phyloP scores from a whole-genome alignment of 2,888 invertebrate species.

The Parnassius orleans region DNA sequence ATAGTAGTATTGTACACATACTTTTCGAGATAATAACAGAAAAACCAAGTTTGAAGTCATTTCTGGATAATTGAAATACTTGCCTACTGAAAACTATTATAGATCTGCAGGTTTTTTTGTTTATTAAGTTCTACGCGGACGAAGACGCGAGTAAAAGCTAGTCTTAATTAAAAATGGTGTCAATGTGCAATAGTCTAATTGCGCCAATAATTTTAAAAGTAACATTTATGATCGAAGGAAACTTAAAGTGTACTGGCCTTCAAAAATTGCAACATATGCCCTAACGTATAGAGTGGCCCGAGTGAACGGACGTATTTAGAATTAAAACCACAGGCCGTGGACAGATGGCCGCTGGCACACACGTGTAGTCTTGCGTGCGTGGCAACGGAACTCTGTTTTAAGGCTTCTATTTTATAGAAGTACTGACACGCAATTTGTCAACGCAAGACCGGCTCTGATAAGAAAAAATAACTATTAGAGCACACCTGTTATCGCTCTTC shows the following conservation, averaged over 20 bases:
- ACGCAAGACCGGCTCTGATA: background rate
- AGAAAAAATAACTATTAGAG: background rate
- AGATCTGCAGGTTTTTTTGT: too few relatives aligned
- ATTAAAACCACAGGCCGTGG: conserved; percentile 20
- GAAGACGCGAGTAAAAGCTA: too few relatives aligned
- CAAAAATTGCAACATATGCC: background rate
- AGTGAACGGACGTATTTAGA: conserved; percentile 10
- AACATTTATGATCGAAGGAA: too few relatives aligned
- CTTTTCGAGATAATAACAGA: too few relatives aligned
- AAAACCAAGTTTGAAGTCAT: too few relatives aligned
- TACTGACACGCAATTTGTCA: conserved; percentile 31
- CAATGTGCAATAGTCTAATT: too few relatives aligned
- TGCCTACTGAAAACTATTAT: too few relatives aligned
- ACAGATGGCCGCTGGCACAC: conserved; percentile 24
- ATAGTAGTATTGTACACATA: too few relatives aligned
- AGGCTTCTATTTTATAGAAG: conserved; percentile 37
- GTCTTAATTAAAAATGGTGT: too few relatives aligned
- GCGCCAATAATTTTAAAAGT: too few relatives aligned
- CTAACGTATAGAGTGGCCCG: background rate
- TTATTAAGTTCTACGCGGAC: too few relatives aligned
- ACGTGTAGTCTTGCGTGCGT: conserved; percentile 16
- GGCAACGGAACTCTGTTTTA: conserved; percentile 37
- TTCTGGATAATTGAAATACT: too few relatives aligned
- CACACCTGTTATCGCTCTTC: background rate
- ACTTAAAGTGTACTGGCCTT: background rate